These are phyloP conservation scores for Aphaenogaster floridana DNA, from an alignment of 1,140 invertebrate species.

Conservation along the genomic window DNA sequence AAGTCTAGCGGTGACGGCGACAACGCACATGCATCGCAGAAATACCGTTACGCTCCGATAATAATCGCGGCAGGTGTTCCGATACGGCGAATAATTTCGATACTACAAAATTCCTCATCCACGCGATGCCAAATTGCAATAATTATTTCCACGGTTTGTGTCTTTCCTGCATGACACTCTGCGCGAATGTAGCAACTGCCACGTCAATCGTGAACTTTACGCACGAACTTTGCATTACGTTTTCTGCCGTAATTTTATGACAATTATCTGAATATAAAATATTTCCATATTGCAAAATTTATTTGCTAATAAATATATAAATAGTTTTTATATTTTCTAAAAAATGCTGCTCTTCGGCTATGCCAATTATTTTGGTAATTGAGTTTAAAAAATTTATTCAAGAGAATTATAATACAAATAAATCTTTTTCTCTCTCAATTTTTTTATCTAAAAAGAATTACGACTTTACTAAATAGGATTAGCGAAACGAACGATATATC, in stretches of 20 bases:
- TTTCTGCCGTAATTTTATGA: background rate
- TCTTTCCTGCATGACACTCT: background rate
- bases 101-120: slow-evolving; percentile 12
- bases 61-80: slow-evolving; percentile 53
- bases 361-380: background rate
- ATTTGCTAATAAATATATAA: background rate
- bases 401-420: background rate
- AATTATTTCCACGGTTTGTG: slow-evolving; percentile 12
- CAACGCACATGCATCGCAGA: slow-evolving; percentile 25
- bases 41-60: slow-evolving; percentile 59
- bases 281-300: slow-evolving; percentile 5
- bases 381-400: background rate
- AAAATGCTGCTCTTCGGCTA: background rate
- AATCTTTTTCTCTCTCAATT: background rate
- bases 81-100: slow-evolving; percentile 40
- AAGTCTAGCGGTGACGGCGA: slow-evolving; percentile 26
- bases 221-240: background rate
- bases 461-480: background rate
- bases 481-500: background rate
- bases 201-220: background rate
- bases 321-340: background rate
- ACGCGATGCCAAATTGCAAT: background rate
- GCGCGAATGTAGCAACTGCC: background rate
- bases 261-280: background rate
- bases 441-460: background rate